phyloP scores from a whole-genome alignment of 2,888 invertebrate species.

The Trachelus tabidus region DNA sequence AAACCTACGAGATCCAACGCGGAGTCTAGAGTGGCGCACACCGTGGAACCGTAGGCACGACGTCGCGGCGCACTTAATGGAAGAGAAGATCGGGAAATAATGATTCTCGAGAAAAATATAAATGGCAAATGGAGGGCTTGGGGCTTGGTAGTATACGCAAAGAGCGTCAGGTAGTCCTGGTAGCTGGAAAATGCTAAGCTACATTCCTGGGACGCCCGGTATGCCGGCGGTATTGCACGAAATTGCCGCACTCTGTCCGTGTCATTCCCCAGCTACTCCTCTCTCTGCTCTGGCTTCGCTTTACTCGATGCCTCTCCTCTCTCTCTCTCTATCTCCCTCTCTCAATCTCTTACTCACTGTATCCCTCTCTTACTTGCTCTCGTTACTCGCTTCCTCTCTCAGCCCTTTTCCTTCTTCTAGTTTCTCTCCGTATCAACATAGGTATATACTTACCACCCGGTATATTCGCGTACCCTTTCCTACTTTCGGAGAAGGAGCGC shows the following conservation, averaged over 20 bases:
- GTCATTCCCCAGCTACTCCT: conserved; percentile 53
- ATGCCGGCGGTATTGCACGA: conserved; percentile 63
- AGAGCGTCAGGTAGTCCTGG: conserved; percentile 23
- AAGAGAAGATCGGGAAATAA: neutral
- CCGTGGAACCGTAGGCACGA: neutral
- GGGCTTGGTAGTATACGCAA: neutral
- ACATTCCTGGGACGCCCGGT: conserved; percentile 61
- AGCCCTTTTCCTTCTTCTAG: neutral
- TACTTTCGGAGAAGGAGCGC: neutral
- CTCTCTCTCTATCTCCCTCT: neutral
- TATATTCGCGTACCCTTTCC: neutral
- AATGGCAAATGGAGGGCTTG: neutral
- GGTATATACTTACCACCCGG: neutral
- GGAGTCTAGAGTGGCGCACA: neutral
- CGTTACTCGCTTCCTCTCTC: neutral
- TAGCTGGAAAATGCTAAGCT: conserved; percentile 62
- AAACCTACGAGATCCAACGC: neutral
- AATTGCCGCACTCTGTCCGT: conserved; percentile 64
- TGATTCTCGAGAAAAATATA: neutral
- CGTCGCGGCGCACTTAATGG: neutral
- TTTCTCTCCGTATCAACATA: neutral
- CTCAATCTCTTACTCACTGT: conserved; percentile 3
- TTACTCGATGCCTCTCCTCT: conserved; percentile 4
- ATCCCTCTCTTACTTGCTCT: conserved; percentile 6
- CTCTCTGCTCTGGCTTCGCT: conserved; percentile 24